Conservation (phyloP, 2,113 vertebrate species). For the Paraplagusia blochii region DNA sequence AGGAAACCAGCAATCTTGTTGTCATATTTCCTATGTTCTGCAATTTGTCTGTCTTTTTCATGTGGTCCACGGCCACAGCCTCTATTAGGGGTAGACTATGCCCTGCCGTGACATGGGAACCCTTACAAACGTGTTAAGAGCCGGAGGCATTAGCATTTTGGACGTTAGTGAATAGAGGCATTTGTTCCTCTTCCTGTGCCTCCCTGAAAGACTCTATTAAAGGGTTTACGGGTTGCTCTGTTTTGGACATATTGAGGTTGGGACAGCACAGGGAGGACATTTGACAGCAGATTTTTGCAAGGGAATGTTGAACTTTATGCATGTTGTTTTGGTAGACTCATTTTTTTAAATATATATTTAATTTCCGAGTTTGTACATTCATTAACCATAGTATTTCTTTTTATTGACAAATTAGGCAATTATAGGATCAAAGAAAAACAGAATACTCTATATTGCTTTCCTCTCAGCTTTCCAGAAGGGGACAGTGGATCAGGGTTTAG, state of each 20-base stretch:
- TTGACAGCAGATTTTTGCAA: slow-evolving; percentile 46
- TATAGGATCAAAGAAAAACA: no score
- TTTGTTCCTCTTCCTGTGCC: slow-evolving; percentile 80
- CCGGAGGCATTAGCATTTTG: slow-evolving; percentile 82
- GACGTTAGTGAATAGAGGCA: slow-evolving; percentile 74
- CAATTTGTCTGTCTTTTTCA: slow-evolving; percentile 52
- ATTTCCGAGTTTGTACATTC: no score
- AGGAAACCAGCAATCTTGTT: slow-evolving; percentile 54
- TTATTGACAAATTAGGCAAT: no score
- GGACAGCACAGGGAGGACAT: slow-evolving; percentile 54
- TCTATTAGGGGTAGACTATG: slow-evolving; percentile 59
- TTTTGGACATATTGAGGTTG: slow-evolving; percentile 70
- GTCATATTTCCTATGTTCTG: slow-evolving; percentile 57
- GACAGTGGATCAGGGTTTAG: no score
- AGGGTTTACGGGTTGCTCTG: slow-evolving; percentile 74
- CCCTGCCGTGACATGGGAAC: slow-evolving; percentile 79
- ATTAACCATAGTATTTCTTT: no score
- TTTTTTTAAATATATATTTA: no score
- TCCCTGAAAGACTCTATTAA: slow-evolving; percentile 80
- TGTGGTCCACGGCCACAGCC: slow-evolving; percentile 43
- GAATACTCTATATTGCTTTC: no score
- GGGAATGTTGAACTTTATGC: slow-evolving; percentile 34
- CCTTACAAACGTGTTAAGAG: slow-evolving; percentile 80
- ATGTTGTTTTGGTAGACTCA: neutral
- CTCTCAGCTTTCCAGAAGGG: no score